These are phyloP conservation scores for Pao palembangensis DNA, from an alignment of 2,113 vertebrate species.

Conservation along the genomic window DNA sequence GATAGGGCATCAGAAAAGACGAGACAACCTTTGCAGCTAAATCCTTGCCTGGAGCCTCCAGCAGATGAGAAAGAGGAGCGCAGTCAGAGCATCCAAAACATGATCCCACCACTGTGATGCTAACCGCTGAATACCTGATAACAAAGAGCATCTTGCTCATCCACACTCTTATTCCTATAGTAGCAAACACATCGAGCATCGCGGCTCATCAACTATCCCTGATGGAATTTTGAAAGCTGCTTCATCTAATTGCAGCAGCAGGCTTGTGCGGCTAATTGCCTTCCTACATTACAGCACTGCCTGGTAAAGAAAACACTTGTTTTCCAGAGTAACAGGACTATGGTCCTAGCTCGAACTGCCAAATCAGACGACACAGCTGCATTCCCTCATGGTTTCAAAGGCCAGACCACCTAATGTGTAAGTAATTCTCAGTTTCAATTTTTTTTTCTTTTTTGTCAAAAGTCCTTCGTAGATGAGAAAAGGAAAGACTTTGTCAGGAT, in stretches of 20 bases:
- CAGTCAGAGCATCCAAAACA: no score
- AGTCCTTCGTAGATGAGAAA: conserved; percentile 2
- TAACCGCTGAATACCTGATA: no score
- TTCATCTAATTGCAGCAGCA: not conserved
- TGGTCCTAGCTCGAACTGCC: conserved; percentile 22
- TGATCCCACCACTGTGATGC: no score
- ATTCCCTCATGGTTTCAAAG: conserved; percentile 42
- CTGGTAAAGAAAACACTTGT: conserved; percentile 21
- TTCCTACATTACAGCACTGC: conserved; percentile 26
- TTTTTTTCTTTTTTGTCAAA: conserved; percentile 5
- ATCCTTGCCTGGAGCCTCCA: no score
- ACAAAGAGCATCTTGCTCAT: no score
- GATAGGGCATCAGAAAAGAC: no score
- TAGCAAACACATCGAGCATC: no score
- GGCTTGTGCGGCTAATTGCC: conserved; percentile 2
- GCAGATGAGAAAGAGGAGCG: no score
- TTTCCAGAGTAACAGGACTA: conserved; percentile 35
- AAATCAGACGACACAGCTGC: not conserved
- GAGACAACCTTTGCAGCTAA: no score
- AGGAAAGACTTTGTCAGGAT: not conserved
- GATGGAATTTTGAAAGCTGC: no score
- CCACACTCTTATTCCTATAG: no score
- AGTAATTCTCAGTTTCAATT: conserved; percentile 40
- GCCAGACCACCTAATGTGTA: conserved; percentile 44
- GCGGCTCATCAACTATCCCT: no score